Conservation (phyloP, 2,888 invertebrate species). For the Epirrita christyi region DNA sequence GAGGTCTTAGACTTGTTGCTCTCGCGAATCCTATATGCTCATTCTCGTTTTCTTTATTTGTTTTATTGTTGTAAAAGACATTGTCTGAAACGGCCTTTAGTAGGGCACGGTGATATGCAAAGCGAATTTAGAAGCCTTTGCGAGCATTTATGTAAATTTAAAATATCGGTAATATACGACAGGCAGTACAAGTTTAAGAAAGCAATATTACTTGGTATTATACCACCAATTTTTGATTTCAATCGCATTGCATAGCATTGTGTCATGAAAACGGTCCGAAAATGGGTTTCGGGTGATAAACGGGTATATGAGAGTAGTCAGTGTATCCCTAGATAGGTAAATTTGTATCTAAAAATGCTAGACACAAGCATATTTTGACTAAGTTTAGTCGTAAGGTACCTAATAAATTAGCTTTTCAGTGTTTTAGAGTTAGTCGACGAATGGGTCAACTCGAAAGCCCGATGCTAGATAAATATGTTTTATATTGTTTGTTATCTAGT, state of each 20-base stretch:
- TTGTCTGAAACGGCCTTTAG: constrained; percentile 11
- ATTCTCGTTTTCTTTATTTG: constrained; percentile 33
- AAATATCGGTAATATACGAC: constrained; percentile 15
- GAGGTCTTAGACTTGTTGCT: constrained; percentile 41
- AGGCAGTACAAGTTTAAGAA: constrained; percentile 14
- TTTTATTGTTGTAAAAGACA: constrained; percentile 25
- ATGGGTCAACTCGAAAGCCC: constrained; percentile 77
- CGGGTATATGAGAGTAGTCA: constrained; percentile 71
- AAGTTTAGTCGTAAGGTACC: constrained; percentile 59
- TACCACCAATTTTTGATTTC: constrained; percentile 8
- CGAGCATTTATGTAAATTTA: constrained; percentile 4
- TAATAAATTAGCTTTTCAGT: constrained; percentile 80
- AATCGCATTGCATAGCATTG: constrained; percentile 23
- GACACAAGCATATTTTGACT: constrained; percentile 54
- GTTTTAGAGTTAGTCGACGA: constrained; percentile 85
- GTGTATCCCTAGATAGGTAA: constrained; percentile 76
- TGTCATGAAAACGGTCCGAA: constrained; percentile 23
- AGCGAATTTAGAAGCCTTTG: constrained; percentile 4
- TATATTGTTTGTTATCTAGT: constrained; percentile 28
- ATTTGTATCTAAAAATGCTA: constrained; percentile 70
- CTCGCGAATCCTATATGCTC: constrained; percentile 28
- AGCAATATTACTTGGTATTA: constrained; percentile 14
- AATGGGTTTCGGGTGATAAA: constrained; percentile 73
- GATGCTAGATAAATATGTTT: constrained; percentile 79
- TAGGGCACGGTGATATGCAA: constrained; percentile 26